Base-by-base conservation (phyloP, 2,797 vertebrate species). In the Anniella stebbinsi region DNA sequence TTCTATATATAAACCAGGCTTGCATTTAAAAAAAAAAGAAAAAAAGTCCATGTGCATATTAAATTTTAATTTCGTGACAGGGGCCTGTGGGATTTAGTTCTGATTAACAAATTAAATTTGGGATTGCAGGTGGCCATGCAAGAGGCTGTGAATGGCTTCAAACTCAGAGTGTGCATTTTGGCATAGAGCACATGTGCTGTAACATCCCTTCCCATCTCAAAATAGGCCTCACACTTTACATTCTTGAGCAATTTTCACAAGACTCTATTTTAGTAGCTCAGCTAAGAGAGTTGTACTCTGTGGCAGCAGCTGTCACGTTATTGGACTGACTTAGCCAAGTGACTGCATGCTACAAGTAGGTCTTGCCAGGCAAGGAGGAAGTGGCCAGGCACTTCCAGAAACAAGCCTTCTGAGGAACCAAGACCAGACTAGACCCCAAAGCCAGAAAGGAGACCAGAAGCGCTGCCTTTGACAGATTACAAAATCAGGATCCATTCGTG, bases 1-100 rank as follows among this genome's bases (percentile, higher is more conserved):
- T n/a, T n/a, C 94, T 96, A 96, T 95, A 94, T 95, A 94, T 96
- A 96, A 96, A 94, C 85, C 81, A 94, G 92, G 78, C 77, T 92
- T 94, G 89, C 88, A 95, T 92, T 38, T 33, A 17, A 51, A 67
- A 73, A 88, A 80, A 92, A 92, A 84, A 23, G 9, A 51, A 67
- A 73, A 88, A 80, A 92, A 92, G 82, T 90, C 92, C 94, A 93
- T 4, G 25, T 95, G 93, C 90, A 90, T 87, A 91, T 96, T 94
- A 94, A 94, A 95, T 94, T 93, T 95, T 81, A 93, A 94, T 94
- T 92, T 89, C 0, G 0, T 92, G 93, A 94, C 88, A 72, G 86
- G 86, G 78, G 33, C 91, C 86, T 2, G 86, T 93, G 89, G 89
- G 63, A 94, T 83, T 95, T 94, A 67, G 75, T 94, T 93, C 91